These are phyloP conservation scores for Salvator merianae DNA, from an alignment of 2,113 vertebrate genomes.

Conservation along the genomic window DNA sequence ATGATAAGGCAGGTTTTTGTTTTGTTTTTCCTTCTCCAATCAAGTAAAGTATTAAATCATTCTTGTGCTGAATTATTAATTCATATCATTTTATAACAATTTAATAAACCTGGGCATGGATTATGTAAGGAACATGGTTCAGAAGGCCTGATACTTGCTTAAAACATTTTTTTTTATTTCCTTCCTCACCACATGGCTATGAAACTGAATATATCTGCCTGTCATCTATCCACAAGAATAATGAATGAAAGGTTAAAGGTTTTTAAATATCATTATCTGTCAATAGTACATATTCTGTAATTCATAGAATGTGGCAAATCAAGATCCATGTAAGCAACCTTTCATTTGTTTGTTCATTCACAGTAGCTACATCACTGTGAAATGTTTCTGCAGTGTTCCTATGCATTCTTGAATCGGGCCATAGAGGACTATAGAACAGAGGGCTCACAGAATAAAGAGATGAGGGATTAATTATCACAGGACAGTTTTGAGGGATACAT, in stretches of 20 bases:
- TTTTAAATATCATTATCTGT: conserved; percentile 10
- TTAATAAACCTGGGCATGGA: background rate
- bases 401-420: background rate
- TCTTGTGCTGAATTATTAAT: background rate
- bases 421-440: background rate
- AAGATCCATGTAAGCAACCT: conserved; percentile 5
- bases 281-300: conserved; percentile 11
- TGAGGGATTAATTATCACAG: conserved; percentile 1
- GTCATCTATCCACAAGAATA: conserved; percentile 3
- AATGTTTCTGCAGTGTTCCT: background rate
- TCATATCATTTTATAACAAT: background rate
- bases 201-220: conserved; percentile 5
- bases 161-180: background rate
- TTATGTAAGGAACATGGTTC: background rate
- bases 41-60: background rate
- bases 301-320: background rate
- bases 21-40: background rate
- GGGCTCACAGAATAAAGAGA: background rate
- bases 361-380: background rate
- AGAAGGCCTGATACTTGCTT: background rate
- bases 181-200: background rate
- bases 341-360: background rate
- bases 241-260: conserved; percentile 19
- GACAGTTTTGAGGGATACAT: background rate
- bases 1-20: background rate